phyloP scores from a whole-genome alignment of 2,888 invertebrate species.

The Tricholauxania praeusta region DNA sequence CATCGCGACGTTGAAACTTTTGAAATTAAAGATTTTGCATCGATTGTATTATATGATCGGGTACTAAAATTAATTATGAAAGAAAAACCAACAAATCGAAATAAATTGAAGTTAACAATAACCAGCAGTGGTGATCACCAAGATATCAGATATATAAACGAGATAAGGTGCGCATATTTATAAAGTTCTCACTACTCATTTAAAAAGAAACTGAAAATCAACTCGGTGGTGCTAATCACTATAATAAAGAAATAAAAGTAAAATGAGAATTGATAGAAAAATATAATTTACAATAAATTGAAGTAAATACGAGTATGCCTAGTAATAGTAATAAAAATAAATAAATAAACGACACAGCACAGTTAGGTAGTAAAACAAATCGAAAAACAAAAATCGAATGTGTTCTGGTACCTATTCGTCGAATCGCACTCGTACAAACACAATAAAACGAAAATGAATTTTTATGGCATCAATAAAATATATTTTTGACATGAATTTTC shows the following conservation, averaged over 20 bases:
- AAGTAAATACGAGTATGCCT: neutral
- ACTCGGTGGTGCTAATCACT: slow-evolving; percentile 13
- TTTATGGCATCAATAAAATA: slow-evolving; percentile 54
- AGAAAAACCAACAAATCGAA: too few species aligned
- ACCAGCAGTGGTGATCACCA: slow-evolving; percentile 1
- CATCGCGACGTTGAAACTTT: too few species aligned
- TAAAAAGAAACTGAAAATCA: slow-evolving; percentile 1
- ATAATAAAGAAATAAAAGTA: slow-evolving; percentile 21
- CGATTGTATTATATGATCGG: too few species aligned
- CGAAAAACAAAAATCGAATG: slow-evolving; percentile 5
- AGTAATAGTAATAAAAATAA: too few species aligned
- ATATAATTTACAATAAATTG: slow-evolving; percentile 3
- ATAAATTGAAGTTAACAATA: neutral
- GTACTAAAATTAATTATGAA: too few species aligned
- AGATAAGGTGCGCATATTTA: too few species aligned
- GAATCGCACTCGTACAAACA: neutral
- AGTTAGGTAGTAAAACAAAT: too few species aligned
- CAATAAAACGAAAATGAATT: slow-evolving; percentile 25
- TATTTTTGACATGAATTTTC: slow-evolving; percentile 64
- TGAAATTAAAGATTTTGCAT: too few species aligned
- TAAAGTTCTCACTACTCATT: too few species aligned
- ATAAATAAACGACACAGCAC: too few species aligned
- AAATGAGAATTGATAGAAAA: slow-evolving; percentile 6
- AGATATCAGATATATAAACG: neutral
- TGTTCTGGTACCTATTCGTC: neutral